Evolutionary conservation across 2,113 vertebrate genomes (phyloP).

Genomic region (Cnemophilus loriae): DNA sequence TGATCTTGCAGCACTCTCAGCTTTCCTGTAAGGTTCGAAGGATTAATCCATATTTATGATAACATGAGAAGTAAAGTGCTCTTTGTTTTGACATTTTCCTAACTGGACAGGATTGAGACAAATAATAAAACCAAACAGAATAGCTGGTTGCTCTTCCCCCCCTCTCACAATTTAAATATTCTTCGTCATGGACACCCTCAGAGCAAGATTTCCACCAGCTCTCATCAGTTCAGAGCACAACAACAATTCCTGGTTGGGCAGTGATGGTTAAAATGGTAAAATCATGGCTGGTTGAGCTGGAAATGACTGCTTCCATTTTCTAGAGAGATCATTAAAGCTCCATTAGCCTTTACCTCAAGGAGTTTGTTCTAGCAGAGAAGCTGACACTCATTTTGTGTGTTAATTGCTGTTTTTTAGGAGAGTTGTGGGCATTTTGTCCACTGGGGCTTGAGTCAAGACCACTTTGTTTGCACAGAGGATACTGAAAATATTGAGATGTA

Average conservation of each 20-base stretch:
- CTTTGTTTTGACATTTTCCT: not conserved
- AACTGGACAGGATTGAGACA: not conserved
- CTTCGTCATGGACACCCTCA: not conserved
- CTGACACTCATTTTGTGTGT: not conserved
- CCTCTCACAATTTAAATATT: not conserved
- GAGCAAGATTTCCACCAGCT: not conserved
- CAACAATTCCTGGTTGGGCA: not conserved
- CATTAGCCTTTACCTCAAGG: not conserved
- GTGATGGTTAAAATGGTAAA: not conserved
- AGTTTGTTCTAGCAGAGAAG: not conserved
- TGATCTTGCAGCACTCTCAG: not conserved
- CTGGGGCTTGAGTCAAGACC: not conserved
- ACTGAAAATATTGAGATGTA: not conserved
- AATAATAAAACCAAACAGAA: not conserved
- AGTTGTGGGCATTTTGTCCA: not conserved
- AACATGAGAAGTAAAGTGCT: not conserved
- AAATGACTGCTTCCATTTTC: not conserved
- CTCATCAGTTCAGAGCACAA: not conserved
- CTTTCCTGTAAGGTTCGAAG: not conserved
- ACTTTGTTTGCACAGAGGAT: not conserved
- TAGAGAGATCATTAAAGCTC: not conserved
- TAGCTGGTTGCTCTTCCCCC: not conserved
- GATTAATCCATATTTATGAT: not conserved
- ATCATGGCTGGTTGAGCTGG: not conserved
- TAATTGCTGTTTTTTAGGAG: not conserved